phyloP scores from a whole-genome alignment of 2,888 invertebrate genomes.

The Thymelicus acteon region DNA sequence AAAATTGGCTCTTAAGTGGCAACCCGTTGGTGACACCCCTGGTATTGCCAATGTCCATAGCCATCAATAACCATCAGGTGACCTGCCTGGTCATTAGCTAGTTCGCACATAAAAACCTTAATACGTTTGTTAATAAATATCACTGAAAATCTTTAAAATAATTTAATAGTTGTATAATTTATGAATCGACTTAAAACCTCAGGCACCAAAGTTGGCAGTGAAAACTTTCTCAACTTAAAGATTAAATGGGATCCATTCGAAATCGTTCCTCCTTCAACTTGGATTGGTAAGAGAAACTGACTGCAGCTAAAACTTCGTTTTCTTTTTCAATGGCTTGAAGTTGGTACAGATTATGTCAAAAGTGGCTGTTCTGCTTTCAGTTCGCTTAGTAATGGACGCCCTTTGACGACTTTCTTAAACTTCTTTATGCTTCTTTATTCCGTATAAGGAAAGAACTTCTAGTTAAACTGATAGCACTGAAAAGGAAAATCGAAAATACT shows the following conservation, averaged over 20 bases:
- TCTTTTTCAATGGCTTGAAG: slow-evolving; percentile 22
- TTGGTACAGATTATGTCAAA: slow-evolving; percentile 19
- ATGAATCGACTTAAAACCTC: slow-evolving; percentile 13
- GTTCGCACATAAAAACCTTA: too few relatives aligned
- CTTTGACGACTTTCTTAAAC: slow-evolving; percentile 1
- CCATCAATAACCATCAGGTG: too few relatives aligned
- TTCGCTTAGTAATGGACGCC: slow-evolving; percentile 16
- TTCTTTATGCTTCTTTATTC: neutral
- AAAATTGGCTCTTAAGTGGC: too few relatives aligned
- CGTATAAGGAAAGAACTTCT: neutral
- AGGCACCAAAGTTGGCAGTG: slow-evolving; percentile 27
- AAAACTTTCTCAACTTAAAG: slow-evolving; percentile 24
- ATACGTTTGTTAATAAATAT: neutral
- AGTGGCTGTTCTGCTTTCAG: slow-evolving; percentile 12
- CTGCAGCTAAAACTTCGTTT: slow-evolving; percentile 26
- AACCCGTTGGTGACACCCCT: too few relatives aligned
- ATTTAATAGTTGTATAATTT: neutral
- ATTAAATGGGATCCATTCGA: slow-evolving; percentile 27
- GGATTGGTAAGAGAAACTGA: slow-evolving; percentile 21
- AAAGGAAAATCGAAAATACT: neutral
- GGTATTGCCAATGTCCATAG: too few relatives aligned
- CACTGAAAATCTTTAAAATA: neutral
- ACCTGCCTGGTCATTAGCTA: too few relatives aligned
- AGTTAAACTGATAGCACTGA: too few relatives aligned
- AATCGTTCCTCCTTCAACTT: slow-evolving; percentile 22